Evolutionary conservation across 2,888 invertebrate genomes (phyloP).

Genomic region (Oligia fasciuncula): DNA sequence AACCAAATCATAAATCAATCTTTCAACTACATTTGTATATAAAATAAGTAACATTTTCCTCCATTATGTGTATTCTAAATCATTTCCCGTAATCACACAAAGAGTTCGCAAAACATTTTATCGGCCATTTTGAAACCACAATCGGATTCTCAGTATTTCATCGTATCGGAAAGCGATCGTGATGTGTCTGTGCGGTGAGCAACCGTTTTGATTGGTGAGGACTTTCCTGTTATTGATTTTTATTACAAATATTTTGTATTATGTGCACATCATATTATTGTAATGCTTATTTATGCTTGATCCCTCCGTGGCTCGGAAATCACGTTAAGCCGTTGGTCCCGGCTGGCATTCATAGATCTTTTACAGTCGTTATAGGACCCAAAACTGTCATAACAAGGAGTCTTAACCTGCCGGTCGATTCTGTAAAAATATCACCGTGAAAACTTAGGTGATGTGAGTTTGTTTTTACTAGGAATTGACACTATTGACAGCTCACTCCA

Average conservation of each 20-base stretch:
- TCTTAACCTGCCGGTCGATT: no score
- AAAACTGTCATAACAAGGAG: neutral
- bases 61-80: constrained; percentile 59
- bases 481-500: no score
- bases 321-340: no score
- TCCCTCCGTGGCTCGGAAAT: no score
- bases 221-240: constrained; percentile 23
- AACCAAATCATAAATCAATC: constrained; percentile 40
- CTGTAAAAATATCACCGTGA: no score
- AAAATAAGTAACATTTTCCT: constrained; percentile 57
- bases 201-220: constrained; percentile 19
- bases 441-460: no score
- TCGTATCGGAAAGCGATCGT: constrained; percentile 64
- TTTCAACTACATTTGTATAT: constrained; percentile 33
- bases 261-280: neutral
- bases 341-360: neutral
- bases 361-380: neutral
- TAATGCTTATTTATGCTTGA: neutral
- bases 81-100: constrained; percentile 67
- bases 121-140: constrained; percentile 71
- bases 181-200: constrained; percentile 54
- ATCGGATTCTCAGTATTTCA: constrained; percentile 80
- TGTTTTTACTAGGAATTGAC: no score
- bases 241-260: neutral
- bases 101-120: constrained; percentile 67